Evolutionary conservation across 1,140 invertebrate species (phyloP).

Genomic region (Bombus waltoni): DNA sequence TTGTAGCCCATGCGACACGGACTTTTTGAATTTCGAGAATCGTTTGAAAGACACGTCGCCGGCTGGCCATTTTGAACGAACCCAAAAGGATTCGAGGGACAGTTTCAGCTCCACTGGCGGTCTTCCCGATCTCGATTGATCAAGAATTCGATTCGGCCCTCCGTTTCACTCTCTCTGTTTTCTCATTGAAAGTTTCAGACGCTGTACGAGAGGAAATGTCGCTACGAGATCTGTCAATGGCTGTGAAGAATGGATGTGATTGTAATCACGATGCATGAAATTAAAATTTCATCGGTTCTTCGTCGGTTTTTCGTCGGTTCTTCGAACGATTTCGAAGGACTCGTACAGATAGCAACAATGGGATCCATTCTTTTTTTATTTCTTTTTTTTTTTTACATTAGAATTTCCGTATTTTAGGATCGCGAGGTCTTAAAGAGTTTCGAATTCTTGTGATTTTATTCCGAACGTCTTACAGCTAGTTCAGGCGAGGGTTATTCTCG

Average conservation of each 20-base stretch:
- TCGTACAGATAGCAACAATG: neutral
- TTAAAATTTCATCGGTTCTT: neutral
- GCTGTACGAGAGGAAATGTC: neutral
- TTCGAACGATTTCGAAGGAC: too few species aligned
- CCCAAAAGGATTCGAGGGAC: slow-evolving; percentile 54
- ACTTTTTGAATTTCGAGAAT: slow-evolving; percentile 72
- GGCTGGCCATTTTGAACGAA: slow-evolving; percentile 54
- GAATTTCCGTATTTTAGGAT: neutral
- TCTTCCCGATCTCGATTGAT: slow-evolving; percentile 61
- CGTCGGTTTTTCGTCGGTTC: neutral
- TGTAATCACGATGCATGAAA: neutral
- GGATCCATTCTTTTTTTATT: neutral
- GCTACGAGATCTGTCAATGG: neutral
- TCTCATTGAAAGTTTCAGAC: neutral
- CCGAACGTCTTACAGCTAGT: neutral
- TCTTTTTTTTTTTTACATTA: neutral
- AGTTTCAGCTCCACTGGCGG: slow-evolving; percentile 38
- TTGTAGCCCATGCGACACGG: slow-evolving; percentile 66
- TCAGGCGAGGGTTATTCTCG: neutral
- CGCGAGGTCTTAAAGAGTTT: neutral
- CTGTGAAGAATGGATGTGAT: slow-evolving; percentile 16
- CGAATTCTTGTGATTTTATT: slow-evolving; percentile 2
- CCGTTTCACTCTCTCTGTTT: neutral
- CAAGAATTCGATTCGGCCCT: neutral
- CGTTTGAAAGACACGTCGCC: slow-evolving; percentile 61